These are phyloP conservation scores for Anguilla anguilla DNA, from an alignment of 2,797 vertebrate genomes.

Conservation along the genomic window DNA sequence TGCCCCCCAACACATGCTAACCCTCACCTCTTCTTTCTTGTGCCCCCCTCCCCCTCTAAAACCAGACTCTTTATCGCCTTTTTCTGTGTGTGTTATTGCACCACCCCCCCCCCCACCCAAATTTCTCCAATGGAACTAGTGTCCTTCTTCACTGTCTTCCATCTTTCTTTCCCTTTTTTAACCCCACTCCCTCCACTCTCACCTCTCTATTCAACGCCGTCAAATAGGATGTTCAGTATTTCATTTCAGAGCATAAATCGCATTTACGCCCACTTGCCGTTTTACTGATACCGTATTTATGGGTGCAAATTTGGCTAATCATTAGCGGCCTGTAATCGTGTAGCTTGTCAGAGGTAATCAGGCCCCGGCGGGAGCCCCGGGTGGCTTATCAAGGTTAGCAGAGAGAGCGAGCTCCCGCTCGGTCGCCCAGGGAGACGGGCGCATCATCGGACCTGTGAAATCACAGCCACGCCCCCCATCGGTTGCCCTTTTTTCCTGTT, in stretches of 20 bases:
- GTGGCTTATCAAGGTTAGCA: constrained; percentile 79
- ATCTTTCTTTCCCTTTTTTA: constrained; percentile 74
- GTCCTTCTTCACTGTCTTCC: constrained; percentile 60
- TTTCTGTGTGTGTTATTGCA: constrained; percentile 57
- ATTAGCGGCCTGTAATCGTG: constrained; percentile 83
- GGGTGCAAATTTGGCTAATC: constrained; percentile 88
- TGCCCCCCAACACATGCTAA: constrained; percentile 67
- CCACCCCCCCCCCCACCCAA: constrained; percentile 11
- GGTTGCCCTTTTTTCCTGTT: constrained; percentile 26
- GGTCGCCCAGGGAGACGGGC: constrained; percentile 73
- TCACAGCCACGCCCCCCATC: background rate
- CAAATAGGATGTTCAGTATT: constrained; percentile 89
- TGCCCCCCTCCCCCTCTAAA: constrained; percentile 44
- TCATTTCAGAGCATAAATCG: constrained; percentile 94
- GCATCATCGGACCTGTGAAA: constrained; percentile 75
- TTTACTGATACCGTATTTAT: constrained; percentile 89
- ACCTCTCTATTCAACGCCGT: constrained; percentile 67
- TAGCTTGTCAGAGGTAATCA: constrained; percentile 85
- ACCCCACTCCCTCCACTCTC: background rate
- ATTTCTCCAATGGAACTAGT: constrained; percentile 67
- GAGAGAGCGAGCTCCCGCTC: constrained; percentile 63
- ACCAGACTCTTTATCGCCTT: constrained; percentile 54
- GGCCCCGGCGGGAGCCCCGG: constrained; percentile 75
- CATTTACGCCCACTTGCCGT: constrained; percentile 86
- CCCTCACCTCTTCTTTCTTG: constrained; percentile 74